Evolutionary conservation across 2,113 vertebrate genomes (phyloP).

Genomic region (Lampris incognitus): DNA sequence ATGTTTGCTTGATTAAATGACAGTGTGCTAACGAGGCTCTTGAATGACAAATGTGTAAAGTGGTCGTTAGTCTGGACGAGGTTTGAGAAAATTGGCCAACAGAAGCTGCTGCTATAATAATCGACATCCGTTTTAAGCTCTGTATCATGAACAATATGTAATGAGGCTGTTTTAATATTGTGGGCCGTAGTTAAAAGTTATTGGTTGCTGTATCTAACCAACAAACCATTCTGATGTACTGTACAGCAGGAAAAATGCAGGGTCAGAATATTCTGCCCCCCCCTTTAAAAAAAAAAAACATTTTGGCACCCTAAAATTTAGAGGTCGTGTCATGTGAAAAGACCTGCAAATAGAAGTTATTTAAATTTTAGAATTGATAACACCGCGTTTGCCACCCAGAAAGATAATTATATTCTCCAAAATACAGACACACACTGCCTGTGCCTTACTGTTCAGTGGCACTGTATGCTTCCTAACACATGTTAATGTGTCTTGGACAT

Average conservation of each 20-base stretch:
- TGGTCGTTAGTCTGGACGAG: slow-evolving; percentile 15
- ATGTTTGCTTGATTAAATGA: slow-evolving; percentile 30
- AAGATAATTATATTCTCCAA: background rate
- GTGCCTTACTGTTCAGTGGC: too few relatives aligned
- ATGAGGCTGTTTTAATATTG: slow-evolving; percentile 18
- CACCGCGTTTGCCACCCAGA: background rate
- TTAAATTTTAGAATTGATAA: background rate
- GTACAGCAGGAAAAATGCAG: slow-evolving; percentile 28
- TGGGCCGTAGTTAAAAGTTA: slow-evolving; percentile 27
- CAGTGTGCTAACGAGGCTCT: slow-evolving; percentile 27
- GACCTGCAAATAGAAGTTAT: slow-evolving; percentile 11
- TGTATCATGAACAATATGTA: slow-evolving; percentile 12
- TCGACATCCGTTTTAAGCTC: slow-evolving; percentile 26
- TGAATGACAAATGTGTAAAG: slow-evolving; percentile 12
- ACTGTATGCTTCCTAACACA: too few relatives aligned
- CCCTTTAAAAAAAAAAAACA: too few relatives aligned
- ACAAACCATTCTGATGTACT: slow-evolving; percentile 30
- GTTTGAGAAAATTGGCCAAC: slow-evolving; percentile 31
- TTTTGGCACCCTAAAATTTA: slow-evolving; percentile 21
- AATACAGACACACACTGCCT: too few relatives aligned
- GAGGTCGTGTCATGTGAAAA: slow-evolving; percentile 24
- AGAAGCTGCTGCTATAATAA: slow-evolving; percentile 22
- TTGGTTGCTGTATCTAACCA: slow-evolving; percentile 39
- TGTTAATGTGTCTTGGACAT: slow-evolving; percentile 14
- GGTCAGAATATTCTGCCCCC: slow-evolving; percentile 1